These are phyloP conservation scores for Calcarius lapponicus DNA, from an alignment of 2,797 vertebrate species.

Conservation along the genomic window DNA sequence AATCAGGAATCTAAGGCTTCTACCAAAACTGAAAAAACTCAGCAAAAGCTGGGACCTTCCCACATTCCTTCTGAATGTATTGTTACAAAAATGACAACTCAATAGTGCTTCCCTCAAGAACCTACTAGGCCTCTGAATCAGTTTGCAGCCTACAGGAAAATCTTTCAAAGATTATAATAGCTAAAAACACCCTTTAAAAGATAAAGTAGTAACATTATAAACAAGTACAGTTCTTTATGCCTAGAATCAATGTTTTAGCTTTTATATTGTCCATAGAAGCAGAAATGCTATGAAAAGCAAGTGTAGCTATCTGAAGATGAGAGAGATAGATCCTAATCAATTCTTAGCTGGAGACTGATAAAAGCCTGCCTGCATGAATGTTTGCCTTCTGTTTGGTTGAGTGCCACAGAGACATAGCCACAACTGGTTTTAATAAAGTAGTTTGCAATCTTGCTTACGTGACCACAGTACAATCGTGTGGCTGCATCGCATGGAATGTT, in stretches of 20 bases:
- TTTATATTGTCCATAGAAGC: background rate
- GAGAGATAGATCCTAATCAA: background rate
- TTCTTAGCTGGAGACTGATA: conserved; percentile 1
- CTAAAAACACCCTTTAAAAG: background rate
- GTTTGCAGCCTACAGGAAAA: background rate
- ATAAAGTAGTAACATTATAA: background rate
- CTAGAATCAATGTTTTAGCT: background rate
- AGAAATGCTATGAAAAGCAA: background rate
- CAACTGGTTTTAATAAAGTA: background rate
- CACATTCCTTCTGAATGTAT: background rate
- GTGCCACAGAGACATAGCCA: background rate
- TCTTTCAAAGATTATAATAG: background rate
- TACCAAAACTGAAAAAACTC: background rate
- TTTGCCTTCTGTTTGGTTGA: background rate
- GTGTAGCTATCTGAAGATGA: background rate
- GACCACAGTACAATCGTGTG: accelerated
- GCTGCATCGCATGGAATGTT: background rate
- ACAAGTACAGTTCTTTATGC: background rate
- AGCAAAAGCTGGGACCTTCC: background rate
- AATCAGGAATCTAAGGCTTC: background rate
- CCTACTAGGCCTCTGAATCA: background rate
- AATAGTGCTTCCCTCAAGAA: background rate
- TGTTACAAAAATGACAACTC: background rate
- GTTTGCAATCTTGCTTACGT: background rate
- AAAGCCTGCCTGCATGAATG: background rate